These are phyloP conservation scores for Drosophila austrosaltans DNA, from an alignment of 2,888 invertebrate genomes.

Conservation along the genomic window DNA sequence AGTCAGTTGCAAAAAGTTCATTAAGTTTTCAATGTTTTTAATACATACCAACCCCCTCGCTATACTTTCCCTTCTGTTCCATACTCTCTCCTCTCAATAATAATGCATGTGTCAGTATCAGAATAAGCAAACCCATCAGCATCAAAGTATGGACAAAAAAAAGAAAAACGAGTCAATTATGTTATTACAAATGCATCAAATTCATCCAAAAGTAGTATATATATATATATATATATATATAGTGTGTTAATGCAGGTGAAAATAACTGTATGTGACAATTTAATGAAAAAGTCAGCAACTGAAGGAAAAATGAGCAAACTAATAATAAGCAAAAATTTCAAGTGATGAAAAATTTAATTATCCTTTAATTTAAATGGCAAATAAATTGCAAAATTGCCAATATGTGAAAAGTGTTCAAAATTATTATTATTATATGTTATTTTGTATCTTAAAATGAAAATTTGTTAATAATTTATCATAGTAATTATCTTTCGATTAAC, in stretches of 20 bases:
- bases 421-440: no score
- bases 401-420: not conserved
- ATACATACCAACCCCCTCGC: no score
- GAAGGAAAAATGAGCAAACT: not conserved
- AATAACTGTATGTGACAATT: not conserved
- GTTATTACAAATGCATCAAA: conserved; percentile 11
- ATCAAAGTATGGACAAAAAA: not conserved
- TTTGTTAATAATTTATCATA: no score
- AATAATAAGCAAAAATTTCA: not conserved
- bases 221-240: not conserved
- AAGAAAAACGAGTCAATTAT: conserved; percentile 5
- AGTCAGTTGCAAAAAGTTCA: conserved; percentile 3
- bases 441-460: no score
- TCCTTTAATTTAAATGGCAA: not conserved
- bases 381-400: not conserved
- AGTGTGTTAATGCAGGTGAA: not conserved
- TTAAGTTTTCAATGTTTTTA: conserved; percentile 12
- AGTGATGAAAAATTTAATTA: conserved; percentile 3
- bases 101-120: conserved; percentile 10
- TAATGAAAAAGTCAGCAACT: conserved; percentile 1
- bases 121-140: not conserved
- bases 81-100: not conserved
- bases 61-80: no score
- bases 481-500: no score
- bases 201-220: not conserved